These are phyloP conservation scores for Musca vetustissima DNA, from an alignment of 1,140 invertebrate species.

Conservation along the genomic window DNA sequence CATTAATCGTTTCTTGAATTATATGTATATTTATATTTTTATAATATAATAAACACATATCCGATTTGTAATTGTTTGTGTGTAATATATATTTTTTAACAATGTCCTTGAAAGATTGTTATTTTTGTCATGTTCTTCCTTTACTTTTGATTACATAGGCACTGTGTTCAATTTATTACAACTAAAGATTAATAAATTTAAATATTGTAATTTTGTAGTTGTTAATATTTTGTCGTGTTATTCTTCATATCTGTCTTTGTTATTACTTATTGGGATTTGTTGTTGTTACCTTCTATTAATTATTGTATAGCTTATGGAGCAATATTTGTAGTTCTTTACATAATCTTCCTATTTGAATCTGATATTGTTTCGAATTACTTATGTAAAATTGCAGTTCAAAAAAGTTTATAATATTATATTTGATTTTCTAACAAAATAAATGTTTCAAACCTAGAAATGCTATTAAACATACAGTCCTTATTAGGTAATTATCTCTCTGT, in stretches of 20 bases:
- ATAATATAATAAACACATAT: slow-evolving; percentile 14
- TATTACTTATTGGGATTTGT: neutral
- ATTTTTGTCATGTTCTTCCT: slow-evolving; percentile 1
- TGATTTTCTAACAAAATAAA: slow-evolving; percentile 14
- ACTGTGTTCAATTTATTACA: slow-evolving; percentile 55
- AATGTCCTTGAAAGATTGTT: slow-evolving; percentile 46
- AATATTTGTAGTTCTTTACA: slow-evolving; percentile 7
- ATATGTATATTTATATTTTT: slow-evolving; percentile 3
- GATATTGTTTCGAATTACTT: neutral
- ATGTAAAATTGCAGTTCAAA: slow-evolving; percentile 20
- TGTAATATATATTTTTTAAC: slow-evolving; percentile 34
- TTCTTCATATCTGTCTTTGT: neutral
- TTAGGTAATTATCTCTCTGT: no score
- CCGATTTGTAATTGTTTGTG: neutral
- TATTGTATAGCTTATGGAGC: slow-evolving; percentile 8
- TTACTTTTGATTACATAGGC: slow-evolving; percentile 54
- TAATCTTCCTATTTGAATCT: slow-evolving; percentile 1
- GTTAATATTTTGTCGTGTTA: neutral
- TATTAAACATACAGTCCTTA: slow-evolving; percentile 18
- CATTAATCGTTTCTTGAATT: neutral
- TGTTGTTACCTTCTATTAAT: slow-evolving; percentile 9
- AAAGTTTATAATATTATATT: slow-evolving; percentile 10
- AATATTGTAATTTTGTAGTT: slow-evolving; percentile 10
- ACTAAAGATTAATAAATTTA: slow-evolving; percentile 44
- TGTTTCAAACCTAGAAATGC: slow-evolving; percentile 20